Evolutionary conservation across 2,113 vertebrate species (phyloP).

Genomic region (Syngnathus floridae): DNA sequence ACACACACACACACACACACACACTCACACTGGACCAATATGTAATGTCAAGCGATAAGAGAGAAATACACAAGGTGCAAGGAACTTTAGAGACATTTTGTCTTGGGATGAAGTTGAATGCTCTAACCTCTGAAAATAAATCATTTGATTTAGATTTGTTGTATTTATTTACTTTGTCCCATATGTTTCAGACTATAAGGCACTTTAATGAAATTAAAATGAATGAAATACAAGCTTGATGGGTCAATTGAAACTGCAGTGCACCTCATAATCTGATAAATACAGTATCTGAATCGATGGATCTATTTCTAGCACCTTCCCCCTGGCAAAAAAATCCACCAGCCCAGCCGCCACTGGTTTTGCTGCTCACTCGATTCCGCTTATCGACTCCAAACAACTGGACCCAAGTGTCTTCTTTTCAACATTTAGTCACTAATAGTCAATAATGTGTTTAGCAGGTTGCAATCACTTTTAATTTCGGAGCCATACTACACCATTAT

Average conservation of each 20-base stretch:
- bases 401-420: neutral
- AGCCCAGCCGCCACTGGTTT: too few species aligned
- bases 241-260: too few species aligned
- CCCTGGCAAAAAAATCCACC: too few species aligned
- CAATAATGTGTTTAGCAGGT: neutral
- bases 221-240: too few species aligned
- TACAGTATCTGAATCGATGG: too few species aligned
- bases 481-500: neutral
- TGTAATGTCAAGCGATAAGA: conserved; percentile 12
- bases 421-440: neutral
- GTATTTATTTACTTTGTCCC: too few species aligned
- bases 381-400: neutral
- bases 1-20: conserved; percentile 11
- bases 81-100: neutral
- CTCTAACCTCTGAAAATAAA: neutral
- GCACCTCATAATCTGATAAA: too few species aligned
- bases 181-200: too few species aligned
- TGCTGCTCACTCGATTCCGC: too few species aligned
- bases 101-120: neutral
- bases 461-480: neutral
- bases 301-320: too few species aligned
- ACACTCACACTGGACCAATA: neutral
- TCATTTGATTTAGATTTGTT: too few species aligned
- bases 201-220: too few species aligned
- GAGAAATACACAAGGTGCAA: conserved; percentile 9